Base-by-base conservation (phyloP, 2,113 vertebrate species). In the Otus sunia region DNA sequence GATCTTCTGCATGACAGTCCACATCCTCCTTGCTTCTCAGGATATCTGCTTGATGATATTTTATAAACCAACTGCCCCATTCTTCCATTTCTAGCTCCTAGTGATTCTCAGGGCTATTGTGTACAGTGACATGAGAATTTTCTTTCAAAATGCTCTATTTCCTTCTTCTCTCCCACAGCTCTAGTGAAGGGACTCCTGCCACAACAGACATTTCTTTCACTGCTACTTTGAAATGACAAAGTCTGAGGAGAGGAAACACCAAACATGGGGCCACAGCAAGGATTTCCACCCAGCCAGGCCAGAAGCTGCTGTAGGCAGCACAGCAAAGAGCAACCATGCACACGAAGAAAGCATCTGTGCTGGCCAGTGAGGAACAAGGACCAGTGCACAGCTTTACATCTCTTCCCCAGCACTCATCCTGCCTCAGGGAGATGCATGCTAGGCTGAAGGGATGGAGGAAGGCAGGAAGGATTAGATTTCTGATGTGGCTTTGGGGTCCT, bases 281-380 rank as follows among this genome's bases (percentile, higher is more conserved):
- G 36, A 10, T 76, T 80, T 58, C 21, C 29, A 64, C 7, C 3
- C 27, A 67, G 32, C 5, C 58, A 43, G 71, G 14, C 11, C 76
- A 83, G 55, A 45, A 39, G 18, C 3, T 76, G 39, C 15, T 29
- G 12, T 22, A 52, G 2, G 49, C 29, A 93, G 20, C 27, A 8
- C 21, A 56, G 18, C 12, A 45, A 10, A 47, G 37, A 75, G 60
- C 17, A 41, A 5, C 8, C 10, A 4, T 0, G 1, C 26, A 34
- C 29, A 43, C 9, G 12, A 41, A 78, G 84, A 32, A 47, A 58
- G 26, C 26, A 14, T 68, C n/a, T 37, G n/a, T 63, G 32, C 27
- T 52, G n/a, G 34, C 21, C 62, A 25, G 32, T 4, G 58, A 79
- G 86, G 49, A 79, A 5, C 12, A 41, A 11, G 9, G 26, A 32